phyloP scores from a whole-genome alignment of 2,797 vertebrate species.

The Molothrus ater region DNA sequence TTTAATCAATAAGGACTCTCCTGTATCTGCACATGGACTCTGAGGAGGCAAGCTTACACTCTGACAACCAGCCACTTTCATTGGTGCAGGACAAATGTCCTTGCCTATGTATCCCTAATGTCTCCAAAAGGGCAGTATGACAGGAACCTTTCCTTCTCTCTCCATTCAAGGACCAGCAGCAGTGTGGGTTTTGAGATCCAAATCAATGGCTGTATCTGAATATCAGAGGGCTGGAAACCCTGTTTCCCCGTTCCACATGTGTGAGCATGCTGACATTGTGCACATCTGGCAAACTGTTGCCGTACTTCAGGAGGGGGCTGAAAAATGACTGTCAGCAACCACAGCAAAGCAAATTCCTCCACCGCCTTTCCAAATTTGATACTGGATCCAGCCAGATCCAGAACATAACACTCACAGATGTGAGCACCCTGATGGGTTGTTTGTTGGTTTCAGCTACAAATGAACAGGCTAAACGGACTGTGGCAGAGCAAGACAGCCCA shows the following conservation, averaged over 20 bases:
- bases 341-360: neutral
- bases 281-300: neutral
- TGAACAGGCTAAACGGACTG: fast-evolving
- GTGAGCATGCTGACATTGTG: neutral
- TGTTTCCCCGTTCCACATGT: fast-evolving
- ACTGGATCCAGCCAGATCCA: neutral
- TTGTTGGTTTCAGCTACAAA: neutral
- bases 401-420: neutral
- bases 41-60: neutral
- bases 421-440: neutral
- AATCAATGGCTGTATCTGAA: neutral
- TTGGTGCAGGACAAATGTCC: fast-evolving
- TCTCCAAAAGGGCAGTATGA: neutral
- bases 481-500: neutral
- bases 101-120: fast-evolving
- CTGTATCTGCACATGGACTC: neutral
- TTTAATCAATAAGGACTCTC: neutral
- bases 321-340: neutral
- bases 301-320: neutral
- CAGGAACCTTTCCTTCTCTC: neutral
- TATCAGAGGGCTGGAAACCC: neutral
- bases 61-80: neutral
- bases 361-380: neutral
- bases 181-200: neutral
- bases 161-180: neutral